Base-by-base conservation (phyloP, 1,140 invertebrate species). In the Agrypnia vestita region DNA sequence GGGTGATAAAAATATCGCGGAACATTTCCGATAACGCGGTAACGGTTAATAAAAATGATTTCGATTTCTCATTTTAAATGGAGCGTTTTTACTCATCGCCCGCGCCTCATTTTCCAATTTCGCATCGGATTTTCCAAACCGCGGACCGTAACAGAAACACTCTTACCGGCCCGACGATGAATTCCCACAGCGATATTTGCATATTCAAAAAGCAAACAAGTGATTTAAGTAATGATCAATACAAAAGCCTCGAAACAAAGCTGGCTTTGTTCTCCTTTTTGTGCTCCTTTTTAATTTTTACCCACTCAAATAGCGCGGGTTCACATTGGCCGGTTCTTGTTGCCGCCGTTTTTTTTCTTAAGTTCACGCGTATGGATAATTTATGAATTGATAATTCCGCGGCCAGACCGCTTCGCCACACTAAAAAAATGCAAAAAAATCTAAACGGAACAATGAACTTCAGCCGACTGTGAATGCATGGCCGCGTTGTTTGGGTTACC, bases 151-250 rank as follows among this genome's bases (percentile, higher is more conserved):
- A 25, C 61, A 64, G 19, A 11, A 35, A 35, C 61, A 59, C 19
- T 0, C 35, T 64, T 64, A 35, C 19, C 35, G 35, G 61, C 6
- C n/a, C 35, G 25, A 11, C 61, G 8, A 12, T n/a, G 61, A 64
- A 12, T 64, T 64, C 61, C 61, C 61, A 64, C 61, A 64, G 61
- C 12, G 61, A 21, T 64, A 64, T 64, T 64, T 64, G 61, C 61
- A 64, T 64, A 64, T 35, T 64, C 19, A 64, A 64, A 21, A 25
- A 15, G 3, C 19, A 64, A 64, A 21, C 19, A 64, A 64, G 35
- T 35, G 61, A 35, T 64, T 64, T 64, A 25, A 64, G 61, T 64
- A 64, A 64, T 64, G 61, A 64, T 64, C 61, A 35, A 35, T 43
- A 64, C 61, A 64, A 64, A 59, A 64, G 61, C 19, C 61, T 12